These are phyloP conservation scores for Macaca mulatta DNA, from an alignment of 2,113 vertebrate species.

Conservation along the genomic window DNA sequence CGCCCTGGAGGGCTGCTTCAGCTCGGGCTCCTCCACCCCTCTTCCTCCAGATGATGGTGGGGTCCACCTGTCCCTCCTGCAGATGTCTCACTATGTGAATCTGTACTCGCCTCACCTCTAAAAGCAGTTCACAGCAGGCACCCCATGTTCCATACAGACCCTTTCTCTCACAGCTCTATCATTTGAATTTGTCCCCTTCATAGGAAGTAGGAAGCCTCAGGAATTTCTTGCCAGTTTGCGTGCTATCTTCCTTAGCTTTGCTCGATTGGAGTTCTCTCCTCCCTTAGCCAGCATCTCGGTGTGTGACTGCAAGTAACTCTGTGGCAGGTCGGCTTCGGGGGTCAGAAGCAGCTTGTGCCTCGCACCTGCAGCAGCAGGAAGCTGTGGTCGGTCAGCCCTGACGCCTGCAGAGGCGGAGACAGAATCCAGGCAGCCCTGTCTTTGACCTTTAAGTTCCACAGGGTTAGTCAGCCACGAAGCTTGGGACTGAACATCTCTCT, in stretches of 20 bases:
- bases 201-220: neutral
- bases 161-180: neutral
- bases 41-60: neutral
- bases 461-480: neutral
- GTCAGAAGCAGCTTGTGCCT: neutral
- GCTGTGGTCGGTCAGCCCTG: neutral
- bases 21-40: neutral
- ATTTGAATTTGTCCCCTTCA: neutral
- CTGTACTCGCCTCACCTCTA: neutral
- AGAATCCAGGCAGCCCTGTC: neutral
- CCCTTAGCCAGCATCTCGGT: neutral
- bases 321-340: too few relatives aligned
- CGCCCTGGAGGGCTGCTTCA: neutral
- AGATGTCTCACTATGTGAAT: neutral
- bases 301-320: neutral
- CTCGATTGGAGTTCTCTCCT: neutral
- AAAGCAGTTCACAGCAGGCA: neutral
- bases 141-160: neutral
- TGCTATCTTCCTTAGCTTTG: neutral
- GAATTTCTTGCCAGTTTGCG: neutral
- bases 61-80: rapidly evolving
- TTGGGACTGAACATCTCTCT: neutral
- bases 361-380: neutral
- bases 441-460: neutral
- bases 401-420: neutral